Percentiles rank a stretch among this genome's conserved stretches.
Conservation (phyloP, 2,113 vertebrate species). For the Phyllopteryx taeniolatus region DNA sequence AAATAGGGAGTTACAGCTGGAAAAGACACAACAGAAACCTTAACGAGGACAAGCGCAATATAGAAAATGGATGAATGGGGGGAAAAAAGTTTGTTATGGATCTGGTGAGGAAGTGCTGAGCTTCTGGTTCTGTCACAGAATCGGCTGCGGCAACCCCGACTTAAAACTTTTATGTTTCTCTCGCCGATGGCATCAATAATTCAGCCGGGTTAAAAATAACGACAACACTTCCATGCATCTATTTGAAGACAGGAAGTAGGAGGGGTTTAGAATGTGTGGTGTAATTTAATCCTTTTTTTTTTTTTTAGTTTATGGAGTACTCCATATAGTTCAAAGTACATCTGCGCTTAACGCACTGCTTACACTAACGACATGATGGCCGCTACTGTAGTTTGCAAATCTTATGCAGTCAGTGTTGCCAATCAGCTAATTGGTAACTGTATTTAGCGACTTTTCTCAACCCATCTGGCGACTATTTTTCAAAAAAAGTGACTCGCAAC, state of each 20-base stretch:
- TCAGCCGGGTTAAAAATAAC: constrained; percentile 36
- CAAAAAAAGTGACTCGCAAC: too few relatives aligned
- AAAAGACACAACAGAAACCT: background rate
- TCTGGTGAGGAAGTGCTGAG: background rate
- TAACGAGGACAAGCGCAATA: background rate
- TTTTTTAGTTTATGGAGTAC: too few relatives aligned
- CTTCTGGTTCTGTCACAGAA: background rate
- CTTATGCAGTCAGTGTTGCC: too few relatives aligned
- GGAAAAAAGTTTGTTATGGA: background rate
- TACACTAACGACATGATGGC: too few relatives aligned
- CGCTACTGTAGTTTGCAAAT: too few relatives aligned
- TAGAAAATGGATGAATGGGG: background rate
- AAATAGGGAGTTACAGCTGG: too few relatives aligned
- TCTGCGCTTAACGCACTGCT: too few relatives aligned
- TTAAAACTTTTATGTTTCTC: constrained; percentile 39
- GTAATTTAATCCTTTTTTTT: too few relatives aligned
- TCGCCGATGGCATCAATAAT: constrained; percentile 46
- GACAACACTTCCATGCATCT: background rate
- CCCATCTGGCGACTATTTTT: too few relatives aligned
- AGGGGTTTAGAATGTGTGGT: background rate
- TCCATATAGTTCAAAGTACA: too few relatives aligned
- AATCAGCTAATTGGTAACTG: too few relatives aligned
- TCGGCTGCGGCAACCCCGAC: constrained; percentile 1
- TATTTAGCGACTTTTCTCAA: too few relatives aligned
- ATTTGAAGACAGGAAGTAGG: constrained; percentile 16